phyloP scores from a whole-genome alignment of 2,797 vertebrate genomes.

The Scyliorhinus canicula region DNA sequence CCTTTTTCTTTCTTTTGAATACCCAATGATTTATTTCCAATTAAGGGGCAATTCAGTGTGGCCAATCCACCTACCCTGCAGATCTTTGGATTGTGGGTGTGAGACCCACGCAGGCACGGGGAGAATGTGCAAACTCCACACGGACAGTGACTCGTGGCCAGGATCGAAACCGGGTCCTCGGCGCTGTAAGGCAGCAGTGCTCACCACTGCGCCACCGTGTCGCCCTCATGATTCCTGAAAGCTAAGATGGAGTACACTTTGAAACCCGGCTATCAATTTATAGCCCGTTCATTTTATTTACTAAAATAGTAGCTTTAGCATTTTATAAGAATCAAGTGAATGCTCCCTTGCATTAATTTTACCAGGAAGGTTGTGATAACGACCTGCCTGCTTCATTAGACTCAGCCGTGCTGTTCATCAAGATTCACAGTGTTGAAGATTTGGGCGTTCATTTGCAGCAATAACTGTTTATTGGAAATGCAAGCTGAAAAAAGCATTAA shows the following conservation, averaged over 20 bases:
- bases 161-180: too few relatives aligned
- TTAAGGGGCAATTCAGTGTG: too few relatives aligned
- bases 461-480: constrained; percentile 23
- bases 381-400: neutral
- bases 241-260: neutral
- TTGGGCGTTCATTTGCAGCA: neutral
- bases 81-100: too few relatives aligned
- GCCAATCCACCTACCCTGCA: too few relatives aligned
- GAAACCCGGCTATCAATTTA: constrained; percentile 42
- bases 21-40: too few relatives aligned
- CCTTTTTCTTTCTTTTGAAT: too few relatives aligned
- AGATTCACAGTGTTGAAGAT: neutral
- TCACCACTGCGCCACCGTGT: too few relatives aligned
- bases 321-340: constrained; percentile 43
- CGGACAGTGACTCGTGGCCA: too few relatives aligned
- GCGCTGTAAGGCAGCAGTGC: too few relatives aligned
- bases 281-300: constrained; percentile 40
- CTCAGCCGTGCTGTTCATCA: neutral
- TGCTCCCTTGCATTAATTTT: constrained; percentile 16
- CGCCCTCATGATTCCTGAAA: neutral
- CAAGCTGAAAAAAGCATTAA: neutral
- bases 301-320: constrained; percentile 42
- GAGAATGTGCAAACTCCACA: too few relatives aligned
- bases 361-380: constrained; percentile 3
- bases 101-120: too few relatives aligned